A percentile compares a stretch with the other conserved stretches of the same genome.
Conservation (phyloP, 2,797 vertebrate species). For the Syncerus caffer region DNA sequence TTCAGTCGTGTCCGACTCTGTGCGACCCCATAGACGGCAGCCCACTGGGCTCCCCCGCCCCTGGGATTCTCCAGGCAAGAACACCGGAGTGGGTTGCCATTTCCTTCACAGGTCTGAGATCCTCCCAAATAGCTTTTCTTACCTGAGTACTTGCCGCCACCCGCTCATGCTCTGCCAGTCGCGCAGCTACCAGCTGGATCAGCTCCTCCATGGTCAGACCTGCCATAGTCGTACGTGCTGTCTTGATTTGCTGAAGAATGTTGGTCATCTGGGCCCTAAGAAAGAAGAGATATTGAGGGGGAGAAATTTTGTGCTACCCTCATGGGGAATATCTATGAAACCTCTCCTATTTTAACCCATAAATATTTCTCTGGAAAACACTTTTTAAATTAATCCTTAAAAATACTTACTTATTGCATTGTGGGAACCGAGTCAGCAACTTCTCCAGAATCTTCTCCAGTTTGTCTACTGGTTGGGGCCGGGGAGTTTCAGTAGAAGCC, state of each 20-base stretch:
- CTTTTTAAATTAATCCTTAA: neutral
- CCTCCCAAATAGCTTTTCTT: neutral
- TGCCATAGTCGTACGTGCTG: slow-evolving; percentile 90
- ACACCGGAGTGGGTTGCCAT: too few relatives aligned
- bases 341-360: neutral
- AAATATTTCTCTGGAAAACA: neutral
- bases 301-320: neutral
- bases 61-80: too few relatives aligned
- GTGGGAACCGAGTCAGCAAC: slow-evolving; percentile 88
- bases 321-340: neutral
- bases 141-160: slow-evolving; percentile 80
- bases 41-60: too few relatives aligned
- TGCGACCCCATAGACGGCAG: too few relatives aligned
- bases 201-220: slow-evolving; percentile 93
- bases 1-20: too few relatives aligned
- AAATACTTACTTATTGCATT: slow-evolving; percentile 88
- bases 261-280: slow-evolving; percentile 87
- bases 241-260: slow-evolving; percentile 95
- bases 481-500: slow-evolving; percentile 73
- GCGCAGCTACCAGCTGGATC: slow-evolving; percentile 87
- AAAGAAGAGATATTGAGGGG: slow-evolving; percentile 16
- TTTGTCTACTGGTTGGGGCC: slow-evolving; percentile 84
- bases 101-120: neutral
- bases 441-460: slow-evolving; percentile 93
- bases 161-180: slow-evolving; percentile 83